Conservation (phyloP, 2,888 invertebrate species). For the Mantis religiosa region DNA sequence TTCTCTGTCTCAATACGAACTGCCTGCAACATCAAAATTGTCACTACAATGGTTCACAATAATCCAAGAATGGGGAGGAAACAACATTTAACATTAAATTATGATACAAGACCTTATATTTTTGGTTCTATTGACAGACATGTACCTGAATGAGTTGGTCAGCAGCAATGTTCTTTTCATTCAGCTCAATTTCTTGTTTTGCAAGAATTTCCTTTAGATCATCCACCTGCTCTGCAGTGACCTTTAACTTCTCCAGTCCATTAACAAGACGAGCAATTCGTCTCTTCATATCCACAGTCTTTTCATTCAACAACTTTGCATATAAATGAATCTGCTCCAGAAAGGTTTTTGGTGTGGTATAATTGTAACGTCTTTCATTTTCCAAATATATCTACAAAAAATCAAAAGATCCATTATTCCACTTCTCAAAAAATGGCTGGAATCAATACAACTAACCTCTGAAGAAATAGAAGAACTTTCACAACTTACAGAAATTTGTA, state of each 20-base stretch:
- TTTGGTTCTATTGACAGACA: too few species aligned
- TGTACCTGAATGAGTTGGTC: slow-evolving; percentile 69
- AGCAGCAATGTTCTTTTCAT: slow-evolving; percentile 84
- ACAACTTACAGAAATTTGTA: too few species aligned
- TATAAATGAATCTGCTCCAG: slow-evolving; percentile 84
- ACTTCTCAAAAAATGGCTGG: too few species aligned
- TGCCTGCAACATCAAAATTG: slow-evolving; percentile 37
- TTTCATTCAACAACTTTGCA: slow-evolving; percentile 17
- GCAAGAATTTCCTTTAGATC: slow-evolving; percentile 72
- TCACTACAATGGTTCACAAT: too few species aligned
- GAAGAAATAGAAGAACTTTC: too few species aligned
- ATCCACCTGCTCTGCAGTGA: slow-evolving; percentile 81
- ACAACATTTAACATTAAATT: too few species aligned
- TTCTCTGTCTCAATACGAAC: slow-evolving; percentile 85
- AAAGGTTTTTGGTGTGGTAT: slow-evolving; percentile 95
- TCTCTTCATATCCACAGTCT: slow-evolving; percentile 20
- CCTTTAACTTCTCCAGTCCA: slow-evolving; percentile 81
- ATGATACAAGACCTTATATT: too few species aligned
- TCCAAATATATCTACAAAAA: slow-evolving; percentile 67
- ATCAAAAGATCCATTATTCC: too few species aligned
- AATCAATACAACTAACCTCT: too few species aligned
- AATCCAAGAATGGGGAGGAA: too few species aligned
- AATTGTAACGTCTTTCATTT: slow-evolving; percentile 88
- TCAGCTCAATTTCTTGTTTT: slow-evolving; percentile 76
- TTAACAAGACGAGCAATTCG: slow-evolving; percentile 79